Percentiles rank a stretch among this genome's conserved stretches.
Evolutionary conservation across 2,888 invertebrate genomes (phyloP).

Genomic region (Ellobium chinense): DNA sequence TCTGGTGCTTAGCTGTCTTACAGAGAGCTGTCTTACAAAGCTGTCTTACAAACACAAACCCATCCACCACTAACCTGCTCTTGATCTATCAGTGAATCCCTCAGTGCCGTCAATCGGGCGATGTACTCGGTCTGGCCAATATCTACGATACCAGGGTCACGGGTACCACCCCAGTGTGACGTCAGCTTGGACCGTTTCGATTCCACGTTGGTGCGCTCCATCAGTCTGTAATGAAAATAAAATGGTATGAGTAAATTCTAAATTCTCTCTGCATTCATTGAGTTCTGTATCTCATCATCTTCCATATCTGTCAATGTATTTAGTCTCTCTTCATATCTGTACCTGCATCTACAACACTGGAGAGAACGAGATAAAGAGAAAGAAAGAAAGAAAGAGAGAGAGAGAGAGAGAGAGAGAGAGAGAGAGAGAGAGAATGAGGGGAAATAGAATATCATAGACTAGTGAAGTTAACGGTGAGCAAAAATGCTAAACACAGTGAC

Average conservation of each 20-base stretch:
- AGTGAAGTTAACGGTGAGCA: too few relatives aligned
- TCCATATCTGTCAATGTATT: too few relatives aligned
- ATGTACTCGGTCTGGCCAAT: constrained; percentile 63
- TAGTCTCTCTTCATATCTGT: too few relatives aligned
- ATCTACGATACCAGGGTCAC: background rate
- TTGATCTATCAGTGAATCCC: constrained; percentile 66
- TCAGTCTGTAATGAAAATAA: constrained; percentile 5
- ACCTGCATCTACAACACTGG: too few relatives aligned
- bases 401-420: constrained; percentile 8
- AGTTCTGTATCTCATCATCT: too few relatives aligned
- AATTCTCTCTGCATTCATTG: too few relatives aligned
- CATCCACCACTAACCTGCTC: constrained; percentile 61
- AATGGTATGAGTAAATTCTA: background rate
- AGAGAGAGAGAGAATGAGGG: background rate
- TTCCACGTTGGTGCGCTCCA: constrained; percentile 8
- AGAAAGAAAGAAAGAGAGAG: background rate
- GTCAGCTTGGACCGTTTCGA: constrained; percentile 3
- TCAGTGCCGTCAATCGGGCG: constrained; percentile 62
- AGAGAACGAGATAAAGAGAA: constrained; percentile 13
- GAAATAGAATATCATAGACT: background rate
- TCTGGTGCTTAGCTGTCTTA: too few relatives aligned
- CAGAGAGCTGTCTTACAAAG: too few relatives aligned
- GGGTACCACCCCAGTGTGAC: background rate
- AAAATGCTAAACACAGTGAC: too few relatives aligned
- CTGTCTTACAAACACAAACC: too few relatives aligned